Base-by-base conservation (phyloP, 2,113 vertebrate genomes). In the Oreocharis arfaki region DNA sequence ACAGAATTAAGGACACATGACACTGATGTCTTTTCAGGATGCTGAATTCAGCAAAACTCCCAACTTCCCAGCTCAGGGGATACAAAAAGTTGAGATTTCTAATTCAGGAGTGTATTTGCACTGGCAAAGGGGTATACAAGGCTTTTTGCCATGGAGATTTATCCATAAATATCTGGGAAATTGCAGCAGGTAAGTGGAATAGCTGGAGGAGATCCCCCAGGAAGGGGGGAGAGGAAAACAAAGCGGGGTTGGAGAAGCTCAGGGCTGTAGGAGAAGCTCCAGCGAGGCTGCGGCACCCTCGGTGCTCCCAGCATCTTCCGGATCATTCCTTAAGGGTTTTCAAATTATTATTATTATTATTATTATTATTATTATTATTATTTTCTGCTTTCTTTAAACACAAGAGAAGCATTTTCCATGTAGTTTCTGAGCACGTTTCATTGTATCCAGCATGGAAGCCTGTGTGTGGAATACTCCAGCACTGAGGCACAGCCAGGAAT, bases 31-130 rank as follows among this genome's bases (percentile, higher is more conserved):
- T 89, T 75, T 82, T 75, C 75, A 85, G 61, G 61, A 78, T 47
- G 74, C 52, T 87, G 65, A 90, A 90, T 56, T 59, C 78, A 82
- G 60, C 78, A 75, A 37, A 92, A 70, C 65, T n/a, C 55, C 47
- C 68, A 71, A 57, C 26, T 85, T 60, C 49, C 9, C 14, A 59
- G 33, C 3, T 8, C 15, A 61, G 6, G 23, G 12, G 21, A 67
- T 13, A 14, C 4, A 21, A 39, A 16, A 53, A 55, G 3, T 5
- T 22, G 2, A 27, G 6, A 7, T 63, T 87, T 50, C 60, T 63
- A 75, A 55, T 55, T 82, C 39, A 87, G 60, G 77, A 56, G 19
- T 13, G 3, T 18, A 42, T 49, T 16, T 52, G 39, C 75, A 33
- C 1, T 18, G 57, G 42, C 47, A 71, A 16, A 57, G 24, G 44